phyloP scores from a whole-genome alignment of 1,140 invertebrate genomes.

The Choristoneura fumiferana region DNA sequence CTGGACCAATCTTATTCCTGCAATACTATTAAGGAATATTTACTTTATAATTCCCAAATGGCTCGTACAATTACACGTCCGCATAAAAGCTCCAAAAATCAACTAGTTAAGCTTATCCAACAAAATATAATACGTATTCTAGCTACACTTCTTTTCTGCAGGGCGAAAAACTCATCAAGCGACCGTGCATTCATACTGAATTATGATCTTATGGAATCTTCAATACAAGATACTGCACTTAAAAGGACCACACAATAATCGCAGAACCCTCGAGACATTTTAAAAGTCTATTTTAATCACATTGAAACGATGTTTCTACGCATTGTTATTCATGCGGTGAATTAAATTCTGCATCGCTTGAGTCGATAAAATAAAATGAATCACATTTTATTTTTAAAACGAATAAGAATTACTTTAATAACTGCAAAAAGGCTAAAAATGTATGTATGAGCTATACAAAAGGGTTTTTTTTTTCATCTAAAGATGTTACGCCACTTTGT shows the following conservation, averaged over 20 bases:
- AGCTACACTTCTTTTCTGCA: too few species aligned
- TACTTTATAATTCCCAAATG: not conserved
- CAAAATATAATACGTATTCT: too few species aligned
- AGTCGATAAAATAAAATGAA: slow-evolving; percentile 61
- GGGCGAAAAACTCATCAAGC: too few species aligned
- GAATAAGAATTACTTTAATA: slow-evolving; percentile 62
- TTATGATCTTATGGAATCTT: slow-evolving; percentile 49
- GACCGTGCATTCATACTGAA: slow-evolving; percentile 18
- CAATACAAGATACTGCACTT: slow-evolving; percentile 67
- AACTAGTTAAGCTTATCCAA: too few species aligned
- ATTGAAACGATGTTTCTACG: slow-evolving; percentile 59
- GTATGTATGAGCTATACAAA: slow-evolving; percentile 34
- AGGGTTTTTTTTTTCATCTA: slow-evolving; percentile 47
- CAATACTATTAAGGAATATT: not conserved
- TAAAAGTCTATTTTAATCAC: slow-evolving; percentile 64
- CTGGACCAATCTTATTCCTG: slow-evolving; percentile 23
- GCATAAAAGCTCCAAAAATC: too few species aligned
- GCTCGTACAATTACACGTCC: too few species aligned
- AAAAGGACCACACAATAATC: slow-evolving; percentile 54
- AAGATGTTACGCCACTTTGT: slow-evolving; percentile 47
- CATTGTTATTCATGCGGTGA: slow-evolving; percentile 69
- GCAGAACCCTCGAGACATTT: slow-evolving; percentile 52
- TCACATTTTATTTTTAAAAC: slow-evolving; percentile 57
- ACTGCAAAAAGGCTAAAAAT: slow-evolving; percentile 58
- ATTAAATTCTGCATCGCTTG: slow-evolving; percentile 55